Base-by-base conservation (phyloP, 2,113 vertebrate species). In the Poeciliopsis occidentalis region DNA sequence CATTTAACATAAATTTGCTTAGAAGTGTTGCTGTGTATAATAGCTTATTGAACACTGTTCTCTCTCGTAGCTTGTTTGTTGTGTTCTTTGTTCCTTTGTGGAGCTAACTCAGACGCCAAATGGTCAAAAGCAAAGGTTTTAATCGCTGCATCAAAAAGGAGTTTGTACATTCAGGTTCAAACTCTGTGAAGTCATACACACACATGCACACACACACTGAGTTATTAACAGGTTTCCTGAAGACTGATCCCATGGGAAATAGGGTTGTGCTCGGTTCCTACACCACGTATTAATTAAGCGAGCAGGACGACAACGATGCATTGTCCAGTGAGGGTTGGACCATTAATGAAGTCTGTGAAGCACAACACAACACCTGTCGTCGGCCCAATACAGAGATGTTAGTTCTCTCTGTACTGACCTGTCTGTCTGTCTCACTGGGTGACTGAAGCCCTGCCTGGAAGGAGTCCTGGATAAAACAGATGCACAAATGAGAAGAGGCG, bases 281-380 rank as follows among this genome's bases (percentile, higher is more conserved):
- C 71, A 73, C 70, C 73, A 8, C 67, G 63, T 86, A 77, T 87
- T 89, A 90, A 92, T 92, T 84, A 88, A 78, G 69, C 51, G 57
- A 34, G 81, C 47, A 64, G 62, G 74, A 76, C 85, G 80, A 76
- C 70, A 83, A 80, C 78, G 73, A 78, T 76, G 86, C 57, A 83
- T 85, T 91, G 84, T 88, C 80, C 71, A 74, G 84, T 83, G 84
- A 87, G 82, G 80, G 84, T 83, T 51, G 79, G 57, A 67, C 64
- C 71, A 74, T 75, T 88, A 80, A 86, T 82, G 86, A 85, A 71
- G 81, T 60, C 78, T 73, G 71, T 84, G 84, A 89, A 91, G 90
- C 83, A 78, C 79, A 85, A 90, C 83, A 88, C 90, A 80, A 87
- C 92, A 90, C 91, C 91, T 92, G 88, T 67, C 89, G 86, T 88